Evolutionary conservation across 2,113 vertebrate species (phyloP).

Genomic region (Trichechus manatus): DNA sequence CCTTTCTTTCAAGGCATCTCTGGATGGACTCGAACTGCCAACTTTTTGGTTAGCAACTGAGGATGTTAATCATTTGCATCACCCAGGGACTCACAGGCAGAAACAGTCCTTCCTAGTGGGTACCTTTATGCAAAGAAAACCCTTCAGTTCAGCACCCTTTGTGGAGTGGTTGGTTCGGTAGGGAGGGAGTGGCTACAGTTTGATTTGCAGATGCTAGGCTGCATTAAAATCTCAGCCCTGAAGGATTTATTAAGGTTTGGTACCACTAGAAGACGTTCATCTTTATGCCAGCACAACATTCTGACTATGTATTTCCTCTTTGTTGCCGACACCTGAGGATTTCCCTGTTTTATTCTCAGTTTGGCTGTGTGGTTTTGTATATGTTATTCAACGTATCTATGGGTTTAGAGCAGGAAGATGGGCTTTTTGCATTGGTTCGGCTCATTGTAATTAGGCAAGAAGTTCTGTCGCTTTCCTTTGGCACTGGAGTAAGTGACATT

Average conservation of each 20-base stretch:
- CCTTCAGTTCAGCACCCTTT: neutral
- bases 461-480: neutral
- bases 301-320: constrained; percentile 4
- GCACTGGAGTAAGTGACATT: neutral
- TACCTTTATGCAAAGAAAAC: neutral
- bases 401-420: neutral
- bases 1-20: neutral
- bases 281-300: neutral
- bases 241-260: neutral
- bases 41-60: too few species aligned
- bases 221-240: neutral
- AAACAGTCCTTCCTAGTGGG: neutral
- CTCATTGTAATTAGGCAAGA: neutral
- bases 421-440: neutral
- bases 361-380: neutral
- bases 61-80: neutral
- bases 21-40: neutral
- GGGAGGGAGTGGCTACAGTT: neutral
- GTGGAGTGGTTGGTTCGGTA: neutral
- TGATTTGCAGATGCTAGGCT: neutral
- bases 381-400: neutral
- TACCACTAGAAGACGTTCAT: neutral
- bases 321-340: neutral
- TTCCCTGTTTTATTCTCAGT: constrained; percentile 39
- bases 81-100: neutral